These are phyloP conservation scores for Gouania willdenowi DNA, from an alignment of 2,797 vertebrate species.

Conservation along the genomic window DNA sequence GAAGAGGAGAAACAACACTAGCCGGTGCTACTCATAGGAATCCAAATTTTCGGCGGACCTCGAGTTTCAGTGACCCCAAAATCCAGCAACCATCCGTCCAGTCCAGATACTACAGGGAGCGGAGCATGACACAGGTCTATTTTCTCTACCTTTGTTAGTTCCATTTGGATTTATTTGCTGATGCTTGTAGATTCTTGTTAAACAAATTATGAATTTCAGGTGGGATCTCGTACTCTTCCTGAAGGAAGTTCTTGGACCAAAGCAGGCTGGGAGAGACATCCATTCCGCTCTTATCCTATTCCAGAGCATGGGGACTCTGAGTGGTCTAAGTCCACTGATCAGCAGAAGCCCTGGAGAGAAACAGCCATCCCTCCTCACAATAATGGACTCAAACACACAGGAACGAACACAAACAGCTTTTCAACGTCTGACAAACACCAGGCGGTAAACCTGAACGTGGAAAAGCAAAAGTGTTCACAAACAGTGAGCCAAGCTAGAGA, in stretches of 20 bases:
- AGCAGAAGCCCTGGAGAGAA: conserved; percentile 56
- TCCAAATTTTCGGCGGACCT: conserved; percentile 85
- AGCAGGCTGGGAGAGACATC: conserved; percentile 75
- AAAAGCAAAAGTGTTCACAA: conserved; percentile 27
- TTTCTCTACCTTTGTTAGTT: neutral
- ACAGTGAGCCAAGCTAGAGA: conserved; percentile 4
- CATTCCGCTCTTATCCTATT: conserved; percentile 50
- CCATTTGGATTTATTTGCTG: neutral
- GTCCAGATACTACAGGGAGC: conserved; percentile 83
- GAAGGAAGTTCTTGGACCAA: conserved; percentile 76
- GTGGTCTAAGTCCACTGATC: conserved; percentile 66
- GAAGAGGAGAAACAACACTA: conserved; percentile 6
- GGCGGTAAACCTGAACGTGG: conserved; percentile 54
- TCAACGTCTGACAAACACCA: conserved; percentile 22
- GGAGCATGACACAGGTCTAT: conserved; percentile 87
- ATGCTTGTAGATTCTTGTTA: neutral
- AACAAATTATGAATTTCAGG: conserved; percentile 35
- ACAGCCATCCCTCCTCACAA: conserved; percentile 27
- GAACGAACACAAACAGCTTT: conserved; percentile 50
- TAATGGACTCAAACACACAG: conserved; percentile 46
- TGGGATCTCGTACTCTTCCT: conserved; percentile 81
- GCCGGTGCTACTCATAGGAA: conserved; percentile 61
- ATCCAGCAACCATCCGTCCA: conserved; percentile 62
- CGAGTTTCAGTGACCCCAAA: conserved; percentile 89
- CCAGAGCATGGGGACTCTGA: conserved; percentile 67